Percentiles rank a stretch among this genome's conserved stretches.
Evolutionary conservation across 2,888 invertebrate species (phyloP).

Genomic region (Acronicta leporina): DNA sequence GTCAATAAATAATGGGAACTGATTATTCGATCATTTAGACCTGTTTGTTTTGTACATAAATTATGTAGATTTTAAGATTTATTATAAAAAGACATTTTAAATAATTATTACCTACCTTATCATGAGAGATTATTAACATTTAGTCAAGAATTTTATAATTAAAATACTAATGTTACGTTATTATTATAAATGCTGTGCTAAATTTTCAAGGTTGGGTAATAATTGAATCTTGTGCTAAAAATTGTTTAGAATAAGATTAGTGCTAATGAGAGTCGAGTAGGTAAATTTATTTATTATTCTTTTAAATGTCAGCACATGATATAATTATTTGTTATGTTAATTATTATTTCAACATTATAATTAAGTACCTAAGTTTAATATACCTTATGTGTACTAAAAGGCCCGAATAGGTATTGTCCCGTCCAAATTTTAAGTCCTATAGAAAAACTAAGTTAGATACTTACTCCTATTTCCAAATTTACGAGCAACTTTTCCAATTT

Average conservation of each 20-base stretch:
- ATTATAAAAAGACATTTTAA: constrained; percentile 4
- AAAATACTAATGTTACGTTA: constrained; percentile 31
- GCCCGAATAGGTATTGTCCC: no score
- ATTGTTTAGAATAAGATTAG: constrained; percentile 16
- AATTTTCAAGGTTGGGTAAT: constrained; percentile 34
- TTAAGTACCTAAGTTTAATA: no score
- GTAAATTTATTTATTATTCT: background rate
- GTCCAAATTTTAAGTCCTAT: no score
- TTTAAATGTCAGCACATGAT: background rate
- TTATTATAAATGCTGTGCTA: constrained; percentile 17
- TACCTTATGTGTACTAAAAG: no score
- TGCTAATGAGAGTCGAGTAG: background rate
- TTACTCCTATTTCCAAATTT: no score
- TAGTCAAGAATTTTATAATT: constrained; percentile 24
- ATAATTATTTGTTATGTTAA: background rate
- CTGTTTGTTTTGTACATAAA: background rate
- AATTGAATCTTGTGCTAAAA: constrained; percentile 1
- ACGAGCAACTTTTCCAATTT: no score
- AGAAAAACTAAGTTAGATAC: no score
- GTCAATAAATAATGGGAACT: constrained; percentile 3
- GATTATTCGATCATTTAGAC: background rate
- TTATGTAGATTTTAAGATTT: background rate
- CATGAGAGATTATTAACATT: constrained; percentile 40
- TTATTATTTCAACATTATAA: no score
- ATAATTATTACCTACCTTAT: constrained; percentile 1